Percentiles rank a stretch among this genome's conserved stretches.
Evolutionary conservation across 1,140 invertebrate genomes (phyloP).

Genomic region (Maconellicoccus hirsutus): DNA sequence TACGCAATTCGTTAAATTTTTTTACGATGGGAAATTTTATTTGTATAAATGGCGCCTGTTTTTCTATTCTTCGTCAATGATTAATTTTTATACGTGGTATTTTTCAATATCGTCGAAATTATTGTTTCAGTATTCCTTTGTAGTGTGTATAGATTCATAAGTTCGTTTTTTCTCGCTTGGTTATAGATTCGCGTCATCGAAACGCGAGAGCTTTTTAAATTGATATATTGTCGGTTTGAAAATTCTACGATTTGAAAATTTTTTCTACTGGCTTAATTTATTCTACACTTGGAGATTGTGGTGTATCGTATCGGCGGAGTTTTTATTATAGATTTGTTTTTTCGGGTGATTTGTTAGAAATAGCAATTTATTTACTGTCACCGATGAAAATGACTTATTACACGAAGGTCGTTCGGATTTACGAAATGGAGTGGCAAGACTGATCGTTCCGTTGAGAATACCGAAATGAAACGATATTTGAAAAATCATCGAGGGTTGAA

Average conservation of each 20-base stretch:
- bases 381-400: neutral
- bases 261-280: neutral
- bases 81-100: too few species aligned
- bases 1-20: too few species aligned
- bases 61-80: too few species aligned
- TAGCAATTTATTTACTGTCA: slow-evolving; percentile 5
- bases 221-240: neutral
- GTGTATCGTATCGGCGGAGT: neutral
- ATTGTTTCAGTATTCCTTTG: too few species aligned
- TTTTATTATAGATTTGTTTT: slow-evolving; percentile 10
- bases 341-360: neutral
- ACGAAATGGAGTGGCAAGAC: neutral
- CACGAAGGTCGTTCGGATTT: neutral
- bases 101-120: too few species aligned
- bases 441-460: neutral
- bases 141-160: too few species aligned
- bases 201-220: neutral
- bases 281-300: neutral
- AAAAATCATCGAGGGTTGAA: neutral
- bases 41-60: too few species aligned
- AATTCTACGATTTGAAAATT: neutral
- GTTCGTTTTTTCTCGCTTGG: neutral
- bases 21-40: too few species aligned
- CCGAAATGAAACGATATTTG: neutral
- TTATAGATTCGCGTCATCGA: neutral